These are phyloP conservation scores for Mastacembelus armatus DNA, from an alignment of 2,797 vertebrate species.

Conservation along the genomic window DNA sequence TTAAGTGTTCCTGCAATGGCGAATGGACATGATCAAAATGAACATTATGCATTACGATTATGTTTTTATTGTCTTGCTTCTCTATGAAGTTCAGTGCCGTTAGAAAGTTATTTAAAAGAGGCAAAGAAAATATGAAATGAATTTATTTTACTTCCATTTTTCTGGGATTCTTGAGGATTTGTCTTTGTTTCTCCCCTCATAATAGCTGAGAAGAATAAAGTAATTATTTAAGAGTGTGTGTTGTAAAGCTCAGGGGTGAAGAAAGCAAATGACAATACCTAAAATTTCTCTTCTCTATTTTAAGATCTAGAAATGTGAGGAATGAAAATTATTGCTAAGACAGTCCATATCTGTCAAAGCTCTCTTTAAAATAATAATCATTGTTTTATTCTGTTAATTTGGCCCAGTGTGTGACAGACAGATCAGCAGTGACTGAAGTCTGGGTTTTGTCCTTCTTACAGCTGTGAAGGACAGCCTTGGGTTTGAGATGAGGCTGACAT, in stretches of 20 bases:
- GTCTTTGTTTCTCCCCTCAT: background rate
- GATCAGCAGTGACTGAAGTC: slow-evolving; percentile 70
- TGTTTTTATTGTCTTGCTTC: too few species aligned
- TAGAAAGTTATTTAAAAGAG: too few species aligned
- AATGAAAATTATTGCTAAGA: background rate
- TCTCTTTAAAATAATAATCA: slow-evolving; percentile 8
- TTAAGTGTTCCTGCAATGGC: too few species aligned
- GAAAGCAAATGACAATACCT: background rate
- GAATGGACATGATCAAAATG: too few species aligned
- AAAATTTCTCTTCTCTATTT: background rate
- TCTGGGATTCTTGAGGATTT: background rate
- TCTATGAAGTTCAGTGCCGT: too few species aligned
- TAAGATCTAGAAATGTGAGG: background rate
- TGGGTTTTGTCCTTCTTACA: slow-evolving; percentile 73
- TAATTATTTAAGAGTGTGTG: background rate
- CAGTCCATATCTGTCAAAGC: background rate
- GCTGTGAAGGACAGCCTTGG: slow-evolving; percentile 75
- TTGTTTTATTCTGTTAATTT: background rate
- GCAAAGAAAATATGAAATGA: too few species aligned
- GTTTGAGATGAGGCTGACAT: slow-evolving; percentile 72
- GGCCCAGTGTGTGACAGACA: slow-evolving; percentile 59
- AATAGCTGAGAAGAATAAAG: background rate
- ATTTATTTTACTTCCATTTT: too few species aligned
- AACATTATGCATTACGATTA: too few species aligned
- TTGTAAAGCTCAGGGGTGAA: background rate